phyloP scores from a whole-genome alignment of 2,113 vertebrate species.

The Bothrops jararaca region DNA sequence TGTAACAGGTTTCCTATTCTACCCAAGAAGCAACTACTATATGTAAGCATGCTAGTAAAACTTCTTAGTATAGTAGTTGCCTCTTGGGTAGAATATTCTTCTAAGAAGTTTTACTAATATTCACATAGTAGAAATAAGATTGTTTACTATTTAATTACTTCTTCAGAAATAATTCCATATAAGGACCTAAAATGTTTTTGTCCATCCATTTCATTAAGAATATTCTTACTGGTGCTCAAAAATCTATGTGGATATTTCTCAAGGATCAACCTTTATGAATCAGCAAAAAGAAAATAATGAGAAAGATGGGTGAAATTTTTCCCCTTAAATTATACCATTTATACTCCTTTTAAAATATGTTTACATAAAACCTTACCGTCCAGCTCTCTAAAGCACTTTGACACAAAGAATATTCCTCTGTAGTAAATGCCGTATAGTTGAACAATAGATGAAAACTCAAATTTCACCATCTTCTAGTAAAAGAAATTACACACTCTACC shows the following conservation, averaged over 20 bases:
- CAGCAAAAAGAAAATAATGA: neutral
- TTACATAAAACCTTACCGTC: neutral
- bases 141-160: conserved; percentile 8
- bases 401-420: neutral
- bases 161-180: neutral
- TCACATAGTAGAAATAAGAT: neutral
- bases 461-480: neutral
- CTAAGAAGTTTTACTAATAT: neutral
- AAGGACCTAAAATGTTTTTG: neutral
- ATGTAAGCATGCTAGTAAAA: neutral
- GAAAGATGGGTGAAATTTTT: neutral
- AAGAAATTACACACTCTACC: neutral
- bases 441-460: neutral
- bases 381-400: neutral
- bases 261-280: neutral
- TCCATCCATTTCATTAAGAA: neutral
- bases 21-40: neutral
- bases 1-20: conserved; percentile 20
- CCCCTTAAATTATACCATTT: conserved; percentile 20
- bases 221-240: neutral
- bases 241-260: neutral
- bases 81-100: neutral
- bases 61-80: neutral
- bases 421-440: neutral
- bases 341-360: neutral